Evolutionary conservation across 2,888 invertebrate species (phyloP), one percentile per base, ranked within the genome.

Genomic region (Heteropelma amictum): DNA sequence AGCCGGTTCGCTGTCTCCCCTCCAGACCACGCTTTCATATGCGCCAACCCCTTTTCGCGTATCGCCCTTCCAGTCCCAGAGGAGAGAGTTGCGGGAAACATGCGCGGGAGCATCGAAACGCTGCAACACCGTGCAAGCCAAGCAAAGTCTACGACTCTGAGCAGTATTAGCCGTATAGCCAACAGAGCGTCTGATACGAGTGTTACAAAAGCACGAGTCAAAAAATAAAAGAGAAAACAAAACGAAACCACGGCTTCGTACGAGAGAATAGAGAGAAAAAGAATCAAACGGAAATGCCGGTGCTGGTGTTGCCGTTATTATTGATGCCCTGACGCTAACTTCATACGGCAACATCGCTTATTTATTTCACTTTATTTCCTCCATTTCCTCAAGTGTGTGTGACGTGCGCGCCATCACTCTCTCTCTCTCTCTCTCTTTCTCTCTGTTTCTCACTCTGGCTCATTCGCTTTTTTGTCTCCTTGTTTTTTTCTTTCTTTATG

Each of bases 301-400:
- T 54, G 14, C 42, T 45, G 45, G 33, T 35, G 33, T 49, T 49
- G 56, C 64, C 64, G 64, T 65, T 65, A 30, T 42, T 65, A 21
- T 38, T 76, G 47, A 49, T 71, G 70, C 65, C 68, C 53, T 77
- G 72, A 73, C 72, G 56, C 60, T 70, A 23, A 47, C 72, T 74
- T 78, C n/a, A n/a, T 67, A 72, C 71, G 73, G 69, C 75, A 67
- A 65, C 56, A 38, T 67, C 42, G 67, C 67, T 38, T 33, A 7
- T 56, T 54, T 21, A 19, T 33, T 53, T 60, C 30, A 19, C 45
- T 65, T 65, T 30, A 19, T 47, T 28, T 68, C 65, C 40, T 38
- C 51, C 65, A 47, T 26, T 33, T 53, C 6, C 7, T 26, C 33
- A 49, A 75, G 67, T 71, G n/a, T 38, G 74, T 63, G 72, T 47